Base-by-base conservation (phyloP, 2,113 vertebrate genomes). In the Psephotus haematonotus region DNA sequence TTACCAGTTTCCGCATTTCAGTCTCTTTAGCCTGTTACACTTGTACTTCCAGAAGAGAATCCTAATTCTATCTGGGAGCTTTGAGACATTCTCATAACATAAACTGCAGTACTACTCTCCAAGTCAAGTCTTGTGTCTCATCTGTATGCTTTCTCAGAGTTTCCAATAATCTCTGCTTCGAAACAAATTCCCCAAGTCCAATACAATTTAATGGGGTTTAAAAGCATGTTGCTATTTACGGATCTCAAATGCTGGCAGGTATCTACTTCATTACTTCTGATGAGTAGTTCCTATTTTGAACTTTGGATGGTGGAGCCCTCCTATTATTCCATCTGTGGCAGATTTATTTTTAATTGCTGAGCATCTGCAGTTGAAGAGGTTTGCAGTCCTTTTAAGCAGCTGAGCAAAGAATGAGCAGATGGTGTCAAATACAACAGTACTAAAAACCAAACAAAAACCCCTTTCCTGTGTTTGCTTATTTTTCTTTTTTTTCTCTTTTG, bases 341-440 rank as follows among this genome's bases (percentile, higher is more conserved):
- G 91, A 97, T 94, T 97, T 94, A 84, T 81, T 96, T 96, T 90
- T 95, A 92, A 65, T 95, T 94, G 94, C 86, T 95, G 55, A 96
- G 95, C 87, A 97, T 95, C 94, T 97, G 92, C 95, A 97, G n/a
- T 65, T 94, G 82, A 94, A 96, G 92, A 91, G 78, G 68, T 85
- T 90, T 93, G 68, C 50, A 92, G 43, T 86, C 87, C 95, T 95
- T 95, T 81, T 12, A 92, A 94, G 89, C 95, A 95, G 87, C 94
- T 95, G 89, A 96, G 95, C 91, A 95, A 95, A 94, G 91, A 95
- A 95, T 27, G 80, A 96, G 91, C 92, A 97, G 91, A 97, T 97
- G 94, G 96, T 88, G 68, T 93, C 91, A 94, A 95, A 92, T 13
- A 50, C 47, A 93, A 90, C 62, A 72, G 77, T 74, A 72, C 70